phyloP scores from a whole-genome alignment of 2,113 vertebrate genomes.

The Chlamydotis undulata region DNA sequence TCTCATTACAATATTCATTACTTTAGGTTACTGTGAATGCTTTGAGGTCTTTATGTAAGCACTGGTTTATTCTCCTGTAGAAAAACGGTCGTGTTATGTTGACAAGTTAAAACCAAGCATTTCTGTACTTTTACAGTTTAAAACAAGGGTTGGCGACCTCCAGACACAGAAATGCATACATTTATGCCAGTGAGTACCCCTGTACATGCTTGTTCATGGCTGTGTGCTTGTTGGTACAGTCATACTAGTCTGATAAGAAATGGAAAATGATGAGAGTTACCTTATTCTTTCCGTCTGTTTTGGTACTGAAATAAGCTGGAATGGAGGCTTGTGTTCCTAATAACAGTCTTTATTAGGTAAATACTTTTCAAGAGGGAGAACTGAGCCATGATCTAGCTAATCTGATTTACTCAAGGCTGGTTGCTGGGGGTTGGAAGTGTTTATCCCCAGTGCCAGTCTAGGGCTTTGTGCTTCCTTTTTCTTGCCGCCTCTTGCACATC shows the following conservation, averaged over 20 bases:
- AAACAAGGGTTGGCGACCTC: not conserved
- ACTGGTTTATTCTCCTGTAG: conserved; percentile 17
- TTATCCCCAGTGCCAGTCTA: not conserved
- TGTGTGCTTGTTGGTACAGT: not conserved
- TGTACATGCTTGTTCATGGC: not conserved
- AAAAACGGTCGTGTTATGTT: not conserved
- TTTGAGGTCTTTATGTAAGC: conserved; percentile 49
- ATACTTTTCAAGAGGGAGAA: not conserved
- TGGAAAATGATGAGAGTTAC: not conserved
- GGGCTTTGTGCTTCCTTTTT: not conserved
- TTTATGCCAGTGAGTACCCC: not conserved
- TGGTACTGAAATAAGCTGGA: not conserved
- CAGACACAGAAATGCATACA: not conserved
- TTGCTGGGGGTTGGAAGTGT: not conserved
- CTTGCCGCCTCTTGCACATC: not conserved
- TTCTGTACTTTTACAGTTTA: not conserved
- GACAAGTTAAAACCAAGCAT: not conserved
- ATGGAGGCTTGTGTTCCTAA: not conserved
- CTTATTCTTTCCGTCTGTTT: not conserved
- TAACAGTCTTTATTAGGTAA: not conserved
- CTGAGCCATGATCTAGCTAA: not conserved
- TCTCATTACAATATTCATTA: conserved; percentile 77
- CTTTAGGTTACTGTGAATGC: conserved; percentile 32
- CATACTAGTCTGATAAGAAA: not conserved
- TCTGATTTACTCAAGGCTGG: not conserved